These are phyloP conservation scores for Cartodere bifasciata DNA, from an alignment of 2,888 invertebrate genomes.

Conservation along the genomic window DNA sequence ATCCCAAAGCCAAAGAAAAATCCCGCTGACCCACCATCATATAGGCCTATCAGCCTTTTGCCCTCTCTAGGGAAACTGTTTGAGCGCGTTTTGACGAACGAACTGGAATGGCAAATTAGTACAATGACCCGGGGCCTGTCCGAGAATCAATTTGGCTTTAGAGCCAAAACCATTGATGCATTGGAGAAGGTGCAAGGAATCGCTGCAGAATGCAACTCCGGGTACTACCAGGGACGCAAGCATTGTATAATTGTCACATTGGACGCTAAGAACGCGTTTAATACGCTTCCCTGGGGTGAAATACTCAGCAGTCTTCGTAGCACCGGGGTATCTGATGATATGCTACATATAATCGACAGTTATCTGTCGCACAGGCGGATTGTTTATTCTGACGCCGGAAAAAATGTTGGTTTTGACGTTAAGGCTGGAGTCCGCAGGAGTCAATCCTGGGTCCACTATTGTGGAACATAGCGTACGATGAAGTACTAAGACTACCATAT, in stretches of 20 bases:
- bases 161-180: too few species aligned
- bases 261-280: constrained; percentile 4
- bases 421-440: constrained; percentile 1
- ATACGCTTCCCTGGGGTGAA: not conserved
- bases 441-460: not conserved
- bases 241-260: constrained; percentile 1
- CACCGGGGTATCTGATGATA: not conserved
- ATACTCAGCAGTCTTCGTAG: not conserved
- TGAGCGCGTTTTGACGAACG: constrained; percentile 2
- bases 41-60: constrained; percentile 7
- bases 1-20: constrained; percentile 6
- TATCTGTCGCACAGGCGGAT: constrained; percentile 1
- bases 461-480: constrained; percentile 1
- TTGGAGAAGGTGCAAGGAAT: not conserved
- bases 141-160: constrained; percentile 1
- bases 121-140: not conserved
- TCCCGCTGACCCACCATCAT: not conserved
- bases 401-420: too few species aligned
- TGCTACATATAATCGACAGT: not conserved
- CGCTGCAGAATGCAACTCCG: not conserved
- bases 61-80: constrained; percentile 5
- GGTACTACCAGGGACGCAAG: not conserved
- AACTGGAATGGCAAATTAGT: not conserved
- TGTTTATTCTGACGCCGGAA: too few species aligned
- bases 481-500: not conserved